Conservation (phyloP, 2,888 invertebrate genomes). For the Dynastes grantii region DNA sequence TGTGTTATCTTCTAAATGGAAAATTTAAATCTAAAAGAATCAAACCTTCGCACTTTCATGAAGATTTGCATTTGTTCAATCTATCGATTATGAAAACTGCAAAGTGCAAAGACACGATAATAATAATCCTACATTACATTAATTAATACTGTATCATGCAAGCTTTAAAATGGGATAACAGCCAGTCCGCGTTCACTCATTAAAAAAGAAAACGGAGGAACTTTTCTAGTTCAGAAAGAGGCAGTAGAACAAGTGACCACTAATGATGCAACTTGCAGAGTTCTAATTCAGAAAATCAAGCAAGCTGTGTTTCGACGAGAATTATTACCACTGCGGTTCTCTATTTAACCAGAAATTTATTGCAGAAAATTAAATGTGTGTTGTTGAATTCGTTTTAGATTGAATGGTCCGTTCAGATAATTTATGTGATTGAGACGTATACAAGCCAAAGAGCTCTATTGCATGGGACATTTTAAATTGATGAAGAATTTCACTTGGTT, state of each 20-base stretch:
- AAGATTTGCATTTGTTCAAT: no score
- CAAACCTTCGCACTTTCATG: no score
- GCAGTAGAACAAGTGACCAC: constrained; percentile 58
- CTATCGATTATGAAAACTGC: no score
- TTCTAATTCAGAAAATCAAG: constrained; percentile 60
- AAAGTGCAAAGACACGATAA: no score
- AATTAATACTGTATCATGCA: neutral
- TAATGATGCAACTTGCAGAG: constrained; percentile 61
- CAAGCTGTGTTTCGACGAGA: constrained; percentile 57
- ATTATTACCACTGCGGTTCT: constrained; percentile 59
- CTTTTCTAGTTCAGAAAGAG: constrained; percentile 37
- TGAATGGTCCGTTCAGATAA: constrained; percentile 56
- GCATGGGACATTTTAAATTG: neutral
- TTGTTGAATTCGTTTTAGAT: constrained; percentile 59
- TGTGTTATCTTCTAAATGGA: no score
- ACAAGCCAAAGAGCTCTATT: constrained; percentile 52
- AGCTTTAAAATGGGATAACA: constrained; percentile 27
- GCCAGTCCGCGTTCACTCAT: constrained; percentile 29
- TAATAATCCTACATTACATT: no score
- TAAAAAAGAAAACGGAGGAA: constrained; percentile 36
- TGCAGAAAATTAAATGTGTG: constrained; percentile 60
- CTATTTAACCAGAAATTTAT: constrained; percentile 60
- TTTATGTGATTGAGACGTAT: constrained; percentile 57
- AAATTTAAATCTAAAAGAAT: no score
- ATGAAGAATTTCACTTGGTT: neutral